Evolutionary conservation across 2,113 vertebrate genomes (phyloP), one percentile per base, ranked within the genome.

Genomic region (Apodemus sylvaticus): DNA sequence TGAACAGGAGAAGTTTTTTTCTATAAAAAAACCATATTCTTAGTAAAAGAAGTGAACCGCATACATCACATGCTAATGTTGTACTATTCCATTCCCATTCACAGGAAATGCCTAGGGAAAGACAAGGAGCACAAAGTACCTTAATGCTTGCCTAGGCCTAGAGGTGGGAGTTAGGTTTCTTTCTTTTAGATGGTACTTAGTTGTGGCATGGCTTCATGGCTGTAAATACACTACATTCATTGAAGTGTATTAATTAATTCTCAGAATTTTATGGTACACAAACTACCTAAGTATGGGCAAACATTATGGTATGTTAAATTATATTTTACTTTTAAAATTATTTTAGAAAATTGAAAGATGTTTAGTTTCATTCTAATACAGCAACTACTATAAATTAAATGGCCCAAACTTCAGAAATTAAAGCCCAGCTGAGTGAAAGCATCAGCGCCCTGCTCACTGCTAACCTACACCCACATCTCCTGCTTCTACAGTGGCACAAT

Each of bases 331-430:
- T 79, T 79, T 36, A 79, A 71, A 85, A 96, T 74, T n/a, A 87
- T 77, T 64, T 55, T 19, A 73, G 70, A 79, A 94, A 85, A 36
- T 17, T 93, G 34, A 16, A 89, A 85, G 17, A 88, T 86, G 4
- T 85, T 82, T 42, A 74, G 13, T 34, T 70, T 86, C 66, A 95
- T 78, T 86, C 89, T 89, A 95, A 94, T 66, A 94, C 0, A 90
- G 34, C 58, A 86, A 68, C 39, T 86, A 85, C 9, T 89, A 66
- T 85, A 74, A 94, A 73, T 34, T 91, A 87, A 94, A 68, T 88
- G 51, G 55, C 87, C 74, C 60, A 73, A 96, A 64, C 13, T 76
- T 68, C 24, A 79, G 19, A 70, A 85, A 74, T 93, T 91, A 74
- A 95, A 79, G 89, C 78, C 73, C 62, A 87, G 14, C 45, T 70